Percentiles rank a stretch among this genome's conserved stretches.
Conservation (phyloP, 1,140 invertebrate species). For the Stegodyphus mimosarum region DNA sequence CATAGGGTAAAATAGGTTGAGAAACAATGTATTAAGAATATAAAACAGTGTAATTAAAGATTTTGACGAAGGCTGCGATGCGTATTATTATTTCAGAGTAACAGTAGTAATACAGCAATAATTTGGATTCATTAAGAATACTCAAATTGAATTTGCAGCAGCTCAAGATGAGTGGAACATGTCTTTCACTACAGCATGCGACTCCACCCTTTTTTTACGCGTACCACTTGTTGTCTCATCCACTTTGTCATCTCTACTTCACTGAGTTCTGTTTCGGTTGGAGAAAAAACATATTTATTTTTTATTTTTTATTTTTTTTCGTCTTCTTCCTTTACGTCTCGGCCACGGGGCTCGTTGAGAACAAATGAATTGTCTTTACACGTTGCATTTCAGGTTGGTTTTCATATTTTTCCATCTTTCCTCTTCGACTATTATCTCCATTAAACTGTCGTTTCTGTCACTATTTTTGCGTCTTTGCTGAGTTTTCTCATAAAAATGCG, state of each 20-base stretch:
- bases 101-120: too few species aligned
- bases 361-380: conserved; percentile 20
- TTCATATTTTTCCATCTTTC: background rate
- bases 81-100: too few species aligned
- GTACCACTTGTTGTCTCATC: conserved; percentile 16
- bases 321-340: background rate
- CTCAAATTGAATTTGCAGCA: too few species aligned
- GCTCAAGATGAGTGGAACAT: too few species aligned
- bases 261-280: conserved; percentile 14
- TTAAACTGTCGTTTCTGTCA: background rate
- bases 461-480: background rate
- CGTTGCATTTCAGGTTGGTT: background rate
- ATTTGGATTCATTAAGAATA: too few species aligned
- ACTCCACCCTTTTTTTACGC: too few species aligned
- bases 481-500: background rate
- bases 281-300: background rate
- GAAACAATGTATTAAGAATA: too few species aligned
- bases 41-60: too few species aligned
- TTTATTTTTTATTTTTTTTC: background rate
- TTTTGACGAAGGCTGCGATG: too few species aligned
- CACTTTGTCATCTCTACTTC: conserved; percentile 47
- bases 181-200: too few species aligned
- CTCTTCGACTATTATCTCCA: background rate
- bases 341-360: conserved; percentile 12
- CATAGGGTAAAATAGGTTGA: too few species aligned